Base-by-base conservation (phyloP, 2,113 vertebrate species). In the Opisthocomus hoazin region DNA sequence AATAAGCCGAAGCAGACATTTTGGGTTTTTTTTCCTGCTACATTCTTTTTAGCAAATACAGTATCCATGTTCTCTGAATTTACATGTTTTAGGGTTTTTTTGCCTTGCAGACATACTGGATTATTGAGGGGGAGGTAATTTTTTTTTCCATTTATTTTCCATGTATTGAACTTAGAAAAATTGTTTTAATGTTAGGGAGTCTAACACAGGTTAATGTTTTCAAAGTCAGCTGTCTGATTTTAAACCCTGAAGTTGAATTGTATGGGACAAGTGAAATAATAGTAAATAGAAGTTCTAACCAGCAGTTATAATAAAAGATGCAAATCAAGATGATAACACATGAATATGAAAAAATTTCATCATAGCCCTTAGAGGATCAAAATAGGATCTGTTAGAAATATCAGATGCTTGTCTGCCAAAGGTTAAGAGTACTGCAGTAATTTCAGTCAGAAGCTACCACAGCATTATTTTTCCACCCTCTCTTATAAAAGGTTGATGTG, bases 81-180 rank as follows among this genome's bases (percentile, higher is more conserved):
- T 63, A 36, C 12, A 4, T 15, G 15, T 4, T 0, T 0, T 6
- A 15, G 21, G 26, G 9, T 11, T 70, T 71, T 84, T 80, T 65
- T 73, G 10, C 45, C 15, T 30, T 85, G 45, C 22, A 27, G 9
- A 34, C 18, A 23, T 79, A 29, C 4, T 20, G 17, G 15, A 15
- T 85, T 66, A 16, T 43, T 70, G 27, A 10, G 10, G 48, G 32
- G 8, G 14, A 7, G 3, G 18, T 79, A 2, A 6, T 27, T 66
- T 61, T 68, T 66, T 74, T 48, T 75, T 71, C 8, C 21, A 8
- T 68, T 20, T 84, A 22, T 45, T 83, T 73, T 45, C 39, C 4
- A 4, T 17, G 4, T 83, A 29, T 51, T 83, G 63, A 70, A 66
- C 21, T 58, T 79, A 14, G 30, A 24, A 78, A 39, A 75, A 15